Conservation (phyloP, 2,888 invertebrate genomes). For the Trichacis sp. region DNA sequence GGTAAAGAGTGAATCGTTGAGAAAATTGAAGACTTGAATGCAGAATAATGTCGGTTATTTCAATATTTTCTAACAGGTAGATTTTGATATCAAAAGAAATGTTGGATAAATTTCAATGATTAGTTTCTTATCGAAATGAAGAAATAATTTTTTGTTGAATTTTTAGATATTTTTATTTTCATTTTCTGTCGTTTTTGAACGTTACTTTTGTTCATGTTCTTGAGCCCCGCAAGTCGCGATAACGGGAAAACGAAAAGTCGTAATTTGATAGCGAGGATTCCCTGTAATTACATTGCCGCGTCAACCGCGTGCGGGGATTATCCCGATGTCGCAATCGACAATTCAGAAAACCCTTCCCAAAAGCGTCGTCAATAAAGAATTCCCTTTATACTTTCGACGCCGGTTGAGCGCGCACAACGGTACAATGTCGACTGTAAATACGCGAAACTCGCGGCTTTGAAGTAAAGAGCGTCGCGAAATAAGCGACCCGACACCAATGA, state of each 20-base stretch:
- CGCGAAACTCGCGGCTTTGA: neutral
- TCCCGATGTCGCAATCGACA: slow-evolving; percentile 32
- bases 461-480: neutral
- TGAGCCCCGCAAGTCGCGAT: too few species aligned
- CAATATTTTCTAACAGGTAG: too few species aligned
- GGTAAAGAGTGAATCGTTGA: too few species aligned
- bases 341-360: slow-evolving; percentile 29
- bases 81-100: too few species aligned
- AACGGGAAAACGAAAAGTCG: slow-evolving; percentile 29
- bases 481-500: neutral
- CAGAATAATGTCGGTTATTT: too few species aligned
- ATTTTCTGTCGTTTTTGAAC: too few species aligned
- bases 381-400: slow-evolving; percentile 21
- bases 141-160: too few species aligned
- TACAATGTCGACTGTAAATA: slow-evolving; percentile 3
- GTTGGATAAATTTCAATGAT: too few species aligned
- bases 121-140: too few species aligned
- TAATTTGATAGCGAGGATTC: slow-evolving; percentile 36
- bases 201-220: too few species aligned
- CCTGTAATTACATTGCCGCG: slow-evolving; percentile 20
- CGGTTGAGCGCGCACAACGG: neutral
- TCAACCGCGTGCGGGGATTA: slow-evolving; percentile 21
- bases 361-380: slow-evolving; percentile 28
- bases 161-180: too few species aligned
- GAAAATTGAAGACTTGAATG: too few species aligned